Evolutionary conservation across 2,888 invertebrate species (phyloP).

Genomic region (Chrysotoxum bicinctum): DNA sequence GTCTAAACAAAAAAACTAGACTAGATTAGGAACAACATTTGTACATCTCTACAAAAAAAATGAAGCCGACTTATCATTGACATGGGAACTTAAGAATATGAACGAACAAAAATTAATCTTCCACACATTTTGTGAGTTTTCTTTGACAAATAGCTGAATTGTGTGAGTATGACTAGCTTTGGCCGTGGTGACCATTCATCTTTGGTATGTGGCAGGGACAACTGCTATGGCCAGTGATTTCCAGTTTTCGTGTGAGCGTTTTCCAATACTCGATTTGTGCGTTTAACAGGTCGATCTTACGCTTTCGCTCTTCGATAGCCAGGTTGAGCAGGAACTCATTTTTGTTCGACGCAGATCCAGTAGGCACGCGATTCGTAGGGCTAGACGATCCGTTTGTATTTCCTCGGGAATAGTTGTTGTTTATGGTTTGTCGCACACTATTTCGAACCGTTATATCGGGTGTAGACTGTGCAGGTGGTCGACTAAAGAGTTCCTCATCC

Average conservation of each 20-base stretch:
- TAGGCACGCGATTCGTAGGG: slow-evolving; percentile 73
- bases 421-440: slow-evolving; percentile 49
- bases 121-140: slow-evolving; percentile 44
- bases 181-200: slow-evolving; percentile 75
- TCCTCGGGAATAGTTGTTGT: slow-evolving; percentile 73
- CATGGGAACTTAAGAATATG: slow-evolving; percentile 21
- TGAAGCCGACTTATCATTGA: slow-evolving; percentile 41
- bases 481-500: slow-evolving; percentile 79
- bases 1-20: slow-evolving; percentile 73
- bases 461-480: slow-evolving; percentile 73
- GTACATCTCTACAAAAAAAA: slow-evolving; percentile 77
- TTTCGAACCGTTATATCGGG: slow-evolving; percentile 46
- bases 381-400: slow-evolving; percentile 74
- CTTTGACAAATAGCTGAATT: slow-evolving; percentile 36
- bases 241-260: slow-evolving; percentile 79
- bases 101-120: slow-evolving; percentile 53
- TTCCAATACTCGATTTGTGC: slow-evolving; percentile 81
- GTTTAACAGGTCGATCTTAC: slow-evolving; percentile 80
- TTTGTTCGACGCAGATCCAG: slow-evolving; percentile 68
- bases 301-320: slow-evolving; percentile 80
- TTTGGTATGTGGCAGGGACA: slow-evolving; percentile 78
- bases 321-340: slow-evolving; percentile 79
- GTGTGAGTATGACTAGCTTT: slow-evolving; percentile 73
- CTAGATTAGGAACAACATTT: slow-evolving; percentile 82
- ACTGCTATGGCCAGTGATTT: slow-evolving; percentile 76